Conservation (phyloP, 1,140 invertebrate species). For the Radopholus similis region DNA sequence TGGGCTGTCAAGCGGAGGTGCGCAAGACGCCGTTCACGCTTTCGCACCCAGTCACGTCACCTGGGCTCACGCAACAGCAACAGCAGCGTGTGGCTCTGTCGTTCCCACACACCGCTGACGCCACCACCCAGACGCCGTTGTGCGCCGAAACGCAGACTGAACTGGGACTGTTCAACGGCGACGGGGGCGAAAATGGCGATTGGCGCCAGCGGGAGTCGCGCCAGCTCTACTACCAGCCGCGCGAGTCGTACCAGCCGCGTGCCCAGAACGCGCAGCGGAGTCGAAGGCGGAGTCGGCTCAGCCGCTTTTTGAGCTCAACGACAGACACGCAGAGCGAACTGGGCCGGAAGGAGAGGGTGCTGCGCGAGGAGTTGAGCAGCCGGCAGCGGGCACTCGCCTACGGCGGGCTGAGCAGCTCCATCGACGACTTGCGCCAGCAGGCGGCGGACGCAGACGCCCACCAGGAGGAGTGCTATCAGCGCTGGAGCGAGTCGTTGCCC, state of each 20-base stretch:
- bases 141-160: conserved; percentile 21
- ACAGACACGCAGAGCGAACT: background rate
- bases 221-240: background rate
- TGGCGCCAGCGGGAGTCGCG: background rate
- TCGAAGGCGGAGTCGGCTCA: background rate
- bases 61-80: too few relatives aligned
- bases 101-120: background rate
- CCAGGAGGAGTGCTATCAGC: too few relatives aligned
- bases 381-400: conserved; percentile 32
- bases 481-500: too few relatives aligned
- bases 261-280: background rate
- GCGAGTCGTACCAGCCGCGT: background rate
- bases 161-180: background rate
- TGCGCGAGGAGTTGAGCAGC: conserved; percentile 47
- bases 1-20: background rate
- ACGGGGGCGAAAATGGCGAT: background rate
- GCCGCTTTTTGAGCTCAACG: background rate
- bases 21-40: background rate
- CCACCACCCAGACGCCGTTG: conserved; percentile 5
- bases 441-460: too few relatives aligned
- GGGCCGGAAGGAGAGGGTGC: conserved; percentile 15
- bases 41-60: too few relatives aligned
- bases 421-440: too few relatives aligned
- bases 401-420: conserved; percentile 37
- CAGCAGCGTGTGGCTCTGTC: background rate